phyloP scores from a whole-genome alignment of 1,140 invertebrate genomes.

The Polypedilum vanderplanki region DNA sequence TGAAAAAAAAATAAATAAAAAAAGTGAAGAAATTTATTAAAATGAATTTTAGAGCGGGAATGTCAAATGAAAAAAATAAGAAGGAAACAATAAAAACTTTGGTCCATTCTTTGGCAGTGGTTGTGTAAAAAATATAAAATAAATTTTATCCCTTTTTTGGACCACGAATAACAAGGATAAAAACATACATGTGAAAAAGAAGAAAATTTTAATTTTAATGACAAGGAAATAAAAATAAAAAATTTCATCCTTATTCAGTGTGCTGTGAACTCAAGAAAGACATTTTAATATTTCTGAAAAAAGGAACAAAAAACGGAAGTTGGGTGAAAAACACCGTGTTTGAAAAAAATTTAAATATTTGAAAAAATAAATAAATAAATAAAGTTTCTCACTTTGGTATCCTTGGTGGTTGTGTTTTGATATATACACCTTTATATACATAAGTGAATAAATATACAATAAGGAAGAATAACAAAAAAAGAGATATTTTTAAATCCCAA shows the following conservation, averaged over 20 bases:
- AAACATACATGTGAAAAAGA: neutral
- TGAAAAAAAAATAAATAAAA: constrained; percentile 25
- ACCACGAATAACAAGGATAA: neutral
- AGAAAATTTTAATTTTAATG: neutral
- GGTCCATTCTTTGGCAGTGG: neutral
- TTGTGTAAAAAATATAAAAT: neutral
- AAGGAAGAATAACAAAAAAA: constrained; percentile 18
- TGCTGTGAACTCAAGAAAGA: constrained; percentile 22
- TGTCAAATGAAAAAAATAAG: neutral
- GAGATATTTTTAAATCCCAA: constrained; percentile 19
- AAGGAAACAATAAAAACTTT: neutral
- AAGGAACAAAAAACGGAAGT: neutral
- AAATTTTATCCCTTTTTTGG: neutral
- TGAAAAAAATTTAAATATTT: neutral
- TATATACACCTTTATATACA: neutral
- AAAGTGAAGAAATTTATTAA: neutral
- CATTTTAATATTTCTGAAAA: neutral
- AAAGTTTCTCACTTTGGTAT: neutral
- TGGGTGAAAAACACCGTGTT: neutral
- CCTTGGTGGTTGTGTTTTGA: neutral
- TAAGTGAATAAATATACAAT: constrained; percentile 1
- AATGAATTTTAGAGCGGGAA: neutral
- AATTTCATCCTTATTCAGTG: neutral
- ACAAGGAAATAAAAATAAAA: neutral
- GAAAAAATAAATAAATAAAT: neutral